phyloP scores from a whole-genome alignment of 2,888 invertebrate species.

The Drosophila seclusa region DNA sequence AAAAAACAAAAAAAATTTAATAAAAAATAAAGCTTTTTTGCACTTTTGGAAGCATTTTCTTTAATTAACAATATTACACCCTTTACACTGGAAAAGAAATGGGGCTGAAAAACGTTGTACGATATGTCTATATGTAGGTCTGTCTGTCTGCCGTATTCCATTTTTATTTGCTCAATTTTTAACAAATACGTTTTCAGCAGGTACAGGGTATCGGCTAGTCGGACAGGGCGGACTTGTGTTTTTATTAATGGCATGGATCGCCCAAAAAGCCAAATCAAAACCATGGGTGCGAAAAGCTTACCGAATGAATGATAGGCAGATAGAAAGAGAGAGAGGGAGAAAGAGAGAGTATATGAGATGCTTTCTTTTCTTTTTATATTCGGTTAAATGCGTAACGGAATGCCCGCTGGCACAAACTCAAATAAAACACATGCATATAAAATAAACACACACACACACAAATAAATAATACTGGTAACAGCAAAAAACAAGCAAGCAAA shows the following conservation, averaged over 20 bases:
- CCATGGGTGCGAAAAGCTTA: slow-evolving; percentile 2
- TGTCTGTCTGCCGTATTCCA: neutral
- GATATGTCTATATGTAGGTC: neutral
- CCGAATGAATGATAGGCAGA: neutral
- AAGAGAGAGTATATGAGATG: slow-evolving; percentile 32
- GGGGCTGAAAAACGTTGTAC: neutral
- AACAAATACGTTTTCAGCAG: neutral
- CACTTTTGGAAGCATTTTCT: slow-evolving; percentile 60
- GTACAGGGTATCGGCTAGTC: neutral
- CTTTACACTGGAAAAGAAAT: neutral
- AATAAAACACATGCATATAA: slow-evolving; percentile 6
- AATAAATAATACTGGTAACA: slow-evolving; percentile 13
- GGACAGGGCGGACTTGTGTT: no score
- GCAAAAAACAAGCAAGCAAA: neutral
- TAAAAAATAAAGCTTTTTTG: slow-evolving; percentile 19
- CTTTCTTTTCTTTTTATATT: slow-evolving; percentile 55
- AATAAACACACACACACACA: slow-evolving; percentile 5
- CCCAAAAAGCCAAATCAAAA: slow-evolving; percentile 22
- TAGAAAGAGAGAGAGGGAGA: slow-evolving; percentile 1
- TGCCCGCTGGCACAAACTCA: slow-evolving; percentile 28
- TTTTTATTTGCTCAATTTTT: neutral
- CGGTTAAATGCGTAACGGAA: slow-evolving; percentile 66
- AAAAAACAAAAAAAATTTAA: slow-evolving; percentile 11
- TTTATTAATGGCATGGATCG: slow-evolving; percentile 46
- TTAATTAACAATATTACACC: neutral